These are phyloP conservation scores for Cheilosia impressa DNA, from an alignment of 2,888 invertebrate genomes.

Conservation along the genomic window DNA sequence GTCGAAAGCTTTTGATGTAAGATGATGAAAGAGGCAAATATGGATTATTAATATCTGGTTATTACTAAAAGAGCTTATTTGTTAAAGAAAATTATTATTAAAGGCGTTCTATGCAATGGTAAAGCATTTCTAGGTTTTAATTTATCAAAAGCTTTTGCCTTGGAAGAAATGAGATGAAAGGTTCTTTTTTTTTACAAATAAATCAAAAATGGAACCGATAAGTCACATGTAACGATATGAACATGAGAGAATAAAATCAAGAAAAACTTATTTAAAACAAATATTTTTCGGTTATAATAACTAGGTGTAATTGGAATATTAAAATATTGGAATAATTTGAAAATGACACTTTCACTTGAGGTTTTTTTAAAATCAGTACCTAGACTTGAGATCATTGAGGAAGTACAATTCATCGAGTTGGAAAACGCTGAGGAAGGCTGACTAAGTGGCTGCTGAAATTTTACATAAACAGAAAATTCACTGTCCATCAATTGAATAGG, in stretches of 20 bases:
- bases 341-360: conserved; percentile 13
- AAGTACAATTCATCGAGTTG: conserved; percentile 34
- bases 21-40: conserved; percentile 52
- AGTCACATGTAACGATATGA: conserved; percentile 54
- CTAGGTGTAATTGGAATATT: conserved; percentile 25
- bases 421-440: conserved; percentile 10
- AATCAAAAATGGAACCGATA: conserved; percentile 12
- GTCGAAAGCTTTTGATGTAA: conserved; percentile 72
- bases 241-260: conserved; percentile 49
- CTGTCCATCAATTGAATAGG: too few relatives aligned
- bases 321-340: conserved; percentile 31
- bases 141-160: conserved; percentile 75
- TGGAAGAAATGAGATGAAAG: conserved; percentile 68
- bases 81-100: conserved; percentile 27
- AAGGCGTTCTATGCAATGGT: conserved; percentile 60
- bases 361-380: conserved; percentile 7
- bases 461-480: too few relatives aligned
- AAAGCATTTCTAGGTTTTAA: conserved; percentile 62
- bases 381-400: conserved; percentile 33
- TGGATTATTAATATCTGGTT: conserved; percentile 22
- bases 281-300: conserved; percentile 36
- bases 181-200: conserved; percentile 6
- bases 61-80: conserved; percentile 39
- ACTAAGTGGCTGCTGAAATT: too few relatives aligned
- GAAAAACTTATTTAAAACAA: conserved; percentile 21